Conservation (phyloP, 2,888 invertebrate genomes). For the Halocaridina rubra region DNA sequence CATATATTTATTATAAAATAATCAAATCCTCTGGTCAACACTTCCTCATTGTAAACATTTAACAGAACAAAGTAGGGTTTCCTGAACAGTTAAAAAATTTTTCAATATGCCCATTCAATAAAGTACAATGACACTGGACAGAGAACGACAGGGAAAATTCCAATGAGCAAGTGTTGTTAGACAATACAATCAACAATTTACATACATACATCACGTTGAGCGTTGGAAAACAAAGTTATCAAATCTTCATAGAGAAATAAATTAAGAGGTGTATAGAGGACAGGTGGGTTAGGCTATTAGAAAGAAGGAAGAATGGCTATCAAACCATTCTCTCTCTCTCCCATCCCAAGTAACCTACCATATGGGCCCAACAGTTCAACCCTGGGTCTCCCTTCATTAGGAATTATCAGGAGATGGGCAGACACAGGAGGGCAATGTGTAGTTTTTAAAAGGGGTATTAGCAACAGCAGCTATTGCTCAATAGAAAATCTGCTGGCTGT, state of each 20-base stretch:
- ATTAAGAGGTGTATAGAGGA: slow-evolving; percentile 49
- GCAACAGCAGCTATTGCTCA: slow-evolving; percentile 48
- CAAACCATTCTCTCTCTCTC: background rate
- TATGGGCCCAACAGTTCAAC: background rate
- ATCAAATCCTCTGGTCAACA: slow-evolving; percentile 62
- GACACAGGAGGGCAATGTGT: slow-evolving; percentile 25
- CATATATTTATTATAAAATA: slow-evolving; percentile 63
- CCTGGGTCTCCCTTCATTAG: slow-evolving; percentile 18
- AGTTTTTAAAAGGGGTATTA: slow-evolving; percentile 23
- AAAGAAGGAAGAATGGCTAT: slow-evolving; percentile 43
- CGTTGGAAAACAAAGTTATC: slow-evolving; percentile 54
- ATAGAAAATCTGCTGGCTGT: slow-evolving; percentile 36
- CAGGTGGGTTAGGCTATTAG: slow-evolving; percentile 50
- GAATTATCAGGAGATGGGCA: no score
- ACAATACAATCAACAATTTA: slow-evolving; percentile 62
- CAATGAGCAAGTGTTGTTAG: slow-evolving; percentile 62
- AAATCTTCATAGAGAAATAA: slow-evolving; percentile 56
- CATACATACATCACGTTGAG: slow-evolving; percentile 62
- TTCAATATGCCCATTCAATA: slow-evolving; percentile 55
- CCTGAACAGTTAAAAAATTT: slow-evolving; percentile 54
- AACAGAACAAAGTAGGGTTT: slow-evolving; percentile 53
- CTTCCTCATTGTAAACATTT: slow-evolving; percentile 61
- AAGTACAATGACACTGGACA: slow-evolving; percentile 56
- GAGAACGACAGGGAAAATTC: slow-evolving; percentile 50
- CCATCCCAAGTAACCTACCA: background rate